Percentiles rank a stretch among this genome's conserved stretches.
Evolutionary conservation across 92 coral and sea anemone genomes (phyloP).

Genomic region (Parazoanthus darwini): DNA sequence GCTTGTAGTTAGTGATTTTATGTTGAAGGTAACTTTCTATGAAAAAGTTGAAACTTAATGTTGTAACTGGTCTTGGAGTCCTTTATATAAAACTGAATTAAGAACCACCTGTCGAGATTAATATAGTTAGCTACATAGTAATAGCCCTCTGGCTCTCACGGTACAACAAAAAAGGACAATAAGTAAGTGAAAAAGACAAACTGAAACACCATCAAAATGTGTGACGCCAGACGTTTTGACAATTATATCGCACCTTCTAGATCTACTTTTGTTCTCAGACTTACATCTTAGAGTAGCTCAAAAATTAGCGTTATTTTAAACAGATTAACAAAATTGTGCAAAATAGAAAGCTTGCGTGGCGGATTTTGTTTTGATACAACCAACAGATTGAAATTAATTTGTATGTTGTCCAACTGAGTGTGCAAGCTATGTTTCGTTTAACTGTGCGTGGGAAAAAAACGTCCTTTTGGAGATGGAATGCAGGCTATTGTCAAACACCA

Average conservation of each 20-base stretch:
- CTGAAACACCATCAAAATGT: not conserved
- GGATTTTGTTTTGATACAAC: not conserved
- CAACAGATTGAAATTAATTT: no score
- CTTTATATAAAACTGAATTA: not conserved
- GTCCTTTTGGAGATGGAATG: no score
- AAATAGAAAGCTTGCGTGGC: not conserved
- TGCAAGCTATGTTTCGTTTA: not conserved
- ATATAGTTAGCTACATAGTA: not conserved
- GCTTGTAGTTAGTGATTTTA: no score
- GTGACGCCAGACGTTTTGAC: no score
- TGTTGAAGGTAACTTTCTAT: no score
- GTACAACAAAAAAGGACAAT: not conserved
- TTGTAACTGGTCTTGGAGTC: not conserved
- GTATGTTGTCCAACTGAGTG: not conserved
- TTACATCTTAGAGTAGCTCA: not conserved
- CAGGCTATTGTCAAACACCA: no score
- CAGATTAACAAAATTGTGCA: no score
- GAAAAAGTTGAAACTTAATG: not conserved
- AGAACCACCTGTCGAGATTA: not conserved
- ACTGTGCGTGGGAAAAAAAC: not conserved
- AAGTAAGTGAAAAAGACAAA: no score
- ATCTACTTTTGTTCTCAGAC: not conserved
- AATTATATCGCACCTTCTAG: no score
- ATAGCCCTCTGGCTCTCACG: not conserved
- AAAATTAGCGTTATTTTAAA: no score